Evolutionary conservation across 2,797 vertebrate species (phyloP), one percentile per base, ranked within the genome.

Genomic region (Lophura swinhoii): DNA sequence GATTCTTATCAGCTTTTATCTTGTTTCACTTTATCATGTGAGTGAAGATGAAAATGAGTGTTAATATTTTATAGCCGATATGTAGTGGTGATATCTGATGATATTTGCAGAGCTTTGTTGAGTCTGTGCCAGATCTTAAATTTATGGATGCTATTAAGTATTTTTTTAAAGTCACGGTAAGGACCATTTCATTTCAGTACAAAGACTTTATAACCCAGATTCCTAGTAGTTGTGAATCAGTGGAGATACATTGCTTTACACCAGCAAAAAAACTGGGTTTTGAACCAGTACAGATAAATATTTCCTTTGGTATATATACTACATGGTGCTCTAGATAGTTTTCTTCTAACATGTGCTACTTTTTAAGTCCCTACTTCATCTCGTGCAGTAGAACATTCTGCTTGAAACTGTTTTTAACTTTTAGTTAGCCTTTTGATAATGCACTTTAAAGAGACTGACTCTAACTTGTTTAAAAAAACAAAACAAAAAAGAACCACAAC

Each of bases 51-150:
- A 53, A 53, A 53, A 28, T 53, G 15, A 53, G 28, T 64, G 35
- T 84, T 77, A 94, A 53, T 91, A 39, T 69, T 93, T 96, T 74
- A 73, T 51, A 80, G 12, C 3, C 17, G 75, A 58, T 39, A 21
- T 44, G n/a, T 87, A 77, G 5, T 21, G 60, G 15, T 70, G 62
- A 59, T 85, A 85, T 69, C 53, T 90, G 73, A 89, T 69, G 46
- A 62, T 69, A 90, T 68, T 79, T 73, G 14, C 22, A 56, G 39
- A 73, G 37, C 64, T 93, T 90, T 89, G 5, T 79, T 64, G n/a
- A 20, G 39, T 84, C 23, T 76, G 76, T 69, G 73, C n/a, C 11
- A 68, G 26, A 10, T 37, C 17, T 63, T 68, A 56, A 71, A 55
- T 75, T 93, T 84, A 88, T 85, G 44, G 41, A 29, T 68, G 44